Evolutionary conservation across 2,797 vertebrate genomes (phyloP), one percentile per base, ranked within the genome.

Genomic region (Squalus acanthias): DNA sequence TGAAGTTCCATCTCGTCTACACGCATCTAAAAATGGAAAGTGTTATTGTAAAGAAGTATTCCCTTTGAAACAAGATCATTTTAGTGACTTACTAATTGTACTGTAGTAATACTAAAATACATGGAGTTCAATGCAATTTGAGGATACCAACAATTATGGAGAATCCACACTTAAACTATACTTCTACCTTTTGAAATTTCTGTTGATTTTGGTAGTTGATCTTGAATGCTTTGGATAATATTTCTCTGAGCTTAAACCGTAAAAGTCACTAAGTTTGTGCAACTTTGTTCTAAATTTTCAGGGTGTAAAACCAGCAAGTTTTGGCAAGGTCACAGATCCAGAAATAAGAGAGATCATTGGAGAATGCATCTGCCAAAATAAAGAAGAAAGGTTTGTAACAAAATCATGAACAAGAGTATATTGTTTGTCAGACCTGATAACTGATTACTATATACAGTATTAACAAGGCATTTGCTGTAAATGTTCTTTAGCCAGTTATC

Each of bases 271-370:
- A 79, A 67, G 10, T 85, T 65, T 39, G 60, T 85, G 17, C 97
- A 97, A 96, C 57, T 96, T 97, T 97, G 96, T 97, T 96, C 53
- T 96, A 57, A 74, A 72, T 76, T 97, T 97, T 57, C 96, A 99
- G 99, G 99, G 99, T 93, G 99, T 99, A 97, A 99, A 99, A 97
- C 99, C 99, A 93, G 99, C 99, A 97, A 99, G 99, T 97, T 99
- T 98, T 97, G 98, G 98, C 97, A 99, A 99, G 98, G 99, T 99
- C 96, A 98, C 98, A 0, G 99, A 99, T 97, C 99, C 99, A 96
- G 99, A 99, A 98, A 99, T 99, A 96, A 99, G 99, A 97, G 99
- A 99, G 98, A 99, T 99, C 97, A 99, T 99, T 96, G 99, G 99
- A 8, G 99, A 99, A 97, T 99, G 99, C 96, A 99, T 99, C 98